Conservation (phyloP, 1,140 invertebrate species). For the Musca vetustissima region DNA sequence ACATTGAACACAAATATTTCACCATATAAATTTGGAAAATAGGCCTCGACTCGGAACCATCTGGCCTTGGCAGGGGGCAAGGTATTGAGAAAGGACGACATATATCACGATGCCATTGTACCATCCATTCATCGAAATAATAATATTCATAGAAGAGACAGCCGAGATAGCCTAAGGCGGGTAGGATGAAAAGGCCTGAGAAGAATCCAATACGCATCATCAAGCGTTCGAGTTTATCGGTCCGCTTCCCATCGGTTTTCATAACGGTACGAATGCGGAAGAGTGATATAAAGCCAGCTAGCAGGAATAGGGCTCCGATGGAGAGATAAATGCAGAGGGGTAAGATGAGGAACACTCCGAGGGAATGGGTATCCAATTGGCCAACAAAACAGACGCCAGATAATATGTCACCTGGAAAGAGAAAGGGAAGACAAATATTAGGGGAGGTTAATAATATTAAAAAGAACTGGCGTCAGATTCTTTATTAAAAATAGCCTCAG, state of each 20-base stretch:
- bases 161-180: conserved; percentile 90
- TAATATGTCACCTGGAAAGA: conserved; percentile 80
- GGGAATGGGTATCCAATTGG: conserved; percentile 84
- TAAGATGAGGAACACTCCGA: conserved; percentile 84
- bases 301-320: conserved; percentile 89
- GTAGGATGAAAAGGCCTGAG: conserved; percentile 94
- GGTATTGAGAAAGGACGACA: conserved; percentile 77
- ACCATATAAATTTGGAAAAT: conserved; percentile 89
- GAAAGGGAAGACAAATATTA: neutral
- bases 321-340: conserved; percentile 91
- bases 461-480: too few species aligned
- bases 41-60: conserved; percentile 64
- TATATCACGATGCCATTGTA: conserved; percentile 85
- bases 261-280: conserved; percentile 95
- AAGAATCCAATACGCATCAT: conserved; percentile 98
- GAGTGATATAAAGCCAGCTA: conserved; percentile 94
- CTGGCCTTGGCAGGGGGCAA: conserved; percentile 63
- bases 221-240: conserved; percentile 94
- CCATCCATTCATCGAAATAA: conserved; percentile 89
- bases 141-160: conserved; percentile 96
- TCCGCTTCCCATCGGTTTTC: conserved; percentile 93
- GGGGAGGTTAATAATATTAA: neutral
- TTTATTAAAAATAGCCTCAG: too few species aligned
- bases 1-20: conserved; percentile 95
- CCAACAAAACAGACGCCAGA: conserved; percentile 97